These are phyloP conservation scores for Drosophila auraria DNA, from an alignment of 1,140 invertebrate species.

Conservation along the genomic window DNA sequence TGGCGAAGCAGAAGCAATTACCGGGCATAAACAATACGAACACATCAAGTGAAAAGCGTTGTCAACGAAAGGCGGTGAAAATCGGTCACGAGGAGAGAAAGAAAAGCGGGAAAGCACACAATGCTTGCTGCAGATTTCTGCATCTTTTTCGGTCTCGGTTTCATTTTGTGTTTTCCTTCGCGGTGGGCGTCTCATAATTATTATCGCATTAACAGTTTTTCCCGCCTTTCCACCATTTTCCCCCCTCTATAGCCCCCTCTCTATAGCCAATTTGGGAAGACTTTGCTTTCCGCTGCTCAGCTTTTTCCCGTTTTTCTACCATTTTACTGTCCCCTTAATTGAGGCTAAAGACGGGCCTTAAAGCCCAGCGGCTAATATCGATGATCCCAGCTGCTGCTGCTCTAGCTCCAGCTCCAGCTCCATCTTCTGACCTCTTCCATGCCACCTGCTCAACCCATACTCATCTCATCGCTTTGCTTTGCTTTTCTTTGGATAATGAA, in stretches of 20 bases:
- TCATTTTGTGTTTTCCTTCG: slow-evolving; percentile 1
- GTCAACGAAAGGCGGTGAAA: slow-evolving; percentile 47
- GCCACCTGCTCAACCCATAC: slow-evolving; percentile 10
- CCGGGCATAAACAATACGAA: slow-evolving; percentile 15
- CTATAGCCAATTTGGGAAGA: slow-evolving; percentile 51
- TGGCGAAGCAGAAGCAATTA: slow-evolving; percentile 27
- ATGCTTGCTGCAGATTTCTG: slow-evolving; percentile 15
- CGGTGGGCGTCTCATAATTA: slow-evolving; percentile 35
- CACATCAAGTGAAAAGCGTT: slow-evolving; percentile 37
- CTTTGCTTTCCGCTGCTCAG: slow-evolving; percentile 8
- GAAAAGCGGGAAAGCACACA: slow-evolving; percentile 32
- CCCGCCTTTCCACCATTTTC: slow-evolving; percentile 1
- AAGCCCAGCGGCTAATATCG: slow-evolving; percentile 6
- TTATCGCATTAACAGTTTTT: slow-evolving; percentile 57
- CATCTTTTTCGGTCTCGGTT: slow-evolving; percentile 25
- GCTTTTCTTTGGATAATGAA: slow-evolving; percentile 9
- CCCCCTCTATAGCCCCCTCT: slow-evolving; percentile 10
- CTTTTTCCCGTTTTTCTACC: slow-evolving; percentile 10
- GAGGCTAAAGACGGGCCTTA: slow-evolving; percentile 36
- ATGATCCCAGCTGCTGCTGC: slow-evolving; percentile 26
- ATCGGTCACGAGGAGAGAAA: neutral
- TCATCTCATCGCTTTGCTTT: neutral
- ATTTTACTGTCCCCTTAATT: slow-evolving; percentile 26
- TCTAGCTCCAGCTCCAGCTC: slow-evolving; percentile 3
- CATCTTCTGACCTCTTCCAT: neutral